Conservation (phyloP, 2,113 vertebrate species). For the Dicerorhinus sumatrensis region DNA sequence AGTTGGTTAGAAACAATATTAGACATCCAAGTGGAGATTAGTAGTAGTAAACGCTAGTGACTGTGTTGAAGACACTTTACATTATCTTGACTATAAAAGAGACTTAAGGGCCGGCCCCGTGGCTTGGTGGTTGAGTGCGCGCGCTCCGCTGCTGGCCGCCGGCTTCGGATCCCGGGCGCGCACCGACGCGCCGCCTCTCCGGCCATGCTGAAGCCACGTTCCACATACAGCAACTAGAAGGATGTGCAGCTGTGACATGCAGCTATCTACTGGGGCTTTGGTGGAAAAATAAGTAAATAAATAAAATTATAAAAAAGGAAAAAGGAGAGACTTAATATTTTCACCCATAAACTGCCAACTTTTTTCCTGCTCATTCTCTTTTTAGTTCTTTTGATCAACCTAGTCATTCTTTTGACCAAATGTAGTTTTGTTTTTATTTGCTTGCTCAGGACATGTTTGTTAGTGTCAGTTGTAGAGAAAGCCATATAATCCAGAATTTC, state of each 20-base stretch:
- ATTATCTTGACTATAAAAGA: neutral
- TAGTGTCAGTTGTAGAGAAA: constrained; percentile 43
- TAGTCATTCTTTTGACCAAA: constrained; percentile 17
- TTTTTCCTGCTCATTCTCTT: constrained; percentile 28
- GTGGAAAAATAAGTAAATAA: too few species aligned
- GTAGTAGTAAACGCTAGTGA: neutral
- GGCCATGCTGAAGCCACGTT: too few species aligned
- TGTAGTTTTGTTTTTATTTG: constrained; percentile 63
- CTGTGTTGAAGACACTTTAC: neutral
- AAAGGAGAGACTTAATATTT: neutral
- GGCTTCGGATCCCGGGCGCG: too few species aligned
- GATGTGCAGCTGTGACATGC: too few species aligned
- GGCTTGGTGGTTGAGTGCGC: too few species aligned
- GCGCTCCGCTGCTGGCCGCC: too few species aligned
- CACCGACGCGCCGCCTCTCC: too few species aligned
- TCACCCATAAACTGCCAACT: neutral
- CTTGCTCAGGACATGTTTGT: constrained; percentile 13
- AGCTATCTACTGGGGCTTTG: too few species aligned
- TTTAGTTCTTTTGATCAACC: constrained; percentile 41
- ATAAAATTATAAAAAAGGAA: too few species aligned
- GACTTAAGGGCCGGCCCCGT: too few species aligned
- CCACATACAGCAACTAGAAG: too few species aligned
- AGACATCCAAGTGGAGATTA: neutral
- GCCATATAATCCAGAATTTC: neutral
- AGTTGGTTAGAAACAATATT: constrained; percentile 7